Base-by-base conservation (phyloP, 2,888 invertebrate species). In the Mystacides longicornis region DNA sequence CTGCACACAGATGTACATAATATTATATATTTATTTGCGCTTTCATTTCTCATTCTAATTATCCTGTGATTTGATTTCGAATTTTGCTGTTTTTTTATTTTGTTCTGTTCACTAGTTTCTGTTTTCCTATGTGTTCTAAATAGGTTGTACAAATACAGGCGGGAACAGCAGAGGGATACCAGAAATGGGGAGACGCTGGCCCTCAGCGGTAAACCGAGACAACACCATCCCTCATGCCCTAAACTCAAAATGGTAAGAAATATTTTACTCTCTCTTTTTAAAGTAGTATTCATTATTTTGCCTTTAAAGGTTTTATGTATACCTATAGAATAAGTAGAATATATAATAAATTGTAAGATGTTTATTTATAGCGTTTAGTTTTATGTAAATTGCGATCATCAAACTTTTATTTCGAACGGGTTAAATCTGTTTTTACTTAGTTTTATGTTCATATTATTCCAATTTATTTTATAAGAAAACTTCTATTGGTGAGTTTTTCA, bases 121-220 rank as follows among this genome's bases (percentile, higher is more conserved):
- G 43, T 23, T 18, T 48, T 23, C 48, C 48, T 48, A 23, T 23
- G 20, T 48, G 23, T 52, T 55, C 51, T 56, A 56, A 56, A 55
- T 56, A 81, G 87, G 63, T 73, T 87, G 55, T 85, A 83, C 68
- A 75, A 81, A 64, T 86, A 86, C 68, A 80, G 82, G 65, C 75
- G 82, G 52, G 86, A 86, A 60, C 85, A 86, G 67, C 73, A 79
- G 47, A 76, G 78, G 48, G 85, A 85, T 72, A 76, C 81, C 61
- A 82, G 83, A 64, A 79, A 81, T 63, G 75, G 78, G 59, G 81
- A 82, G 68, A 80, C 82, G 49, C 71, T 82, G 58, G 78, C 81
- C 60, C 62, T 77, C 45, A 67, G 71, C 1, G 72, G 70, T 61
- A 73, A 71, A 58, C 74, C 71, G 0, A 74, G 73, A 59, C 76